These are phyloP conservation scores for Rhinichthys klamathensis DNA, from an alignment of 2,113 vertebrate genomes.

Conservation along the genomic window DNA sequence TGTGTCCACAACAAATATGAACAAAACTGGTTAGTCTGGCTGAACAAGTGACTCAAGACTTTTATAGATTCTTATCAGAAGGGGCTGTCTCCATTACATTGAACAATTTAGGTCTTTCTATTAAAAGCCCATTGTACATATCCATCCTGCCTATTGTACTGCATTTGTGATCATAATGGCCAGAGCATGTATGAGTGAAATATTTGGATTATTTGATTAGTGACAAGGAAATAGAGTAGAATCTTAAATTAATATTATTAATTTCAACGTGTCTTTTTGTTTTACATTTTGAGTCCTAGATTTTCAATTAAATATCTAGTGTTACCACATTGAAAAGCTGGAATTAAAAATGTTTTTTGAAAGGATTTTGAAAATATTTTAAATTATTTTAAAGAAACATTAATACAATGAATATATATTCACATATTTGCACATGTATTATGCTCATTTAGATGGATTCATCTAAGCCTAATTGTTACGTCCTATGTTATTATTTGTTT, in stretches of 20 bases:
- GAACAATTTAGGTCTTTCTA: background rate
- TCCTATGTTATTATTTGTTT: no score
- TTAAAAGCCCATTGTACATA: background rate
- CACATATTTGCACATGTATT: no score
- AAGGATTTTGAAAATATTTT: background rate
- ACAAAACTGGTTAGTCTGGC: slow-evolving; percentile 29
- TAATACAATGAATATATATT: background rate
- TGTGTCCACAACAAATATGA: slow-evolving; percentile 24
- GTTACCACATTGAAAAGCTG: no score
- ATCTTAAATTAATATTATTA: no score
- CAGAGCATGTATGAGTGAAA: background rate
- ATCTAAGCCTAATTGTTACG: background rate
- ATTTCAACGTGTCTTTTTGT: no score
- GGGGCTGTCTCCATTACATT: slow-evolving; percentile 30
- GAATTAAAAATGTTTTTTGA: background rate
- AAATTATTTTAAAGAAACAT: background rate
- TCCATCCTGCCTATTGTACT: background rate
- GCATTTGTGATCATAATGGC: background rate
- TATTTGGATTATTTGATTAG: background rate
- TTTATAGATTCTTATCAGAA: slow-evolving; percentile 30
- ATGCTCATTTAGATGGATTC: background rate
- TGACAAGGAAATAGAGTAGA: background rate
- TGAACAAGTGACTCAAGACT: background rate
- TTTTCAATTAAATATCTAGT: no score
- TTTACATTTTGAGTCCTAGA: no score